phyloP scores from a whole-genome alignment of 1,140 invertebrate species.

The Achroia grisella region DNA sequence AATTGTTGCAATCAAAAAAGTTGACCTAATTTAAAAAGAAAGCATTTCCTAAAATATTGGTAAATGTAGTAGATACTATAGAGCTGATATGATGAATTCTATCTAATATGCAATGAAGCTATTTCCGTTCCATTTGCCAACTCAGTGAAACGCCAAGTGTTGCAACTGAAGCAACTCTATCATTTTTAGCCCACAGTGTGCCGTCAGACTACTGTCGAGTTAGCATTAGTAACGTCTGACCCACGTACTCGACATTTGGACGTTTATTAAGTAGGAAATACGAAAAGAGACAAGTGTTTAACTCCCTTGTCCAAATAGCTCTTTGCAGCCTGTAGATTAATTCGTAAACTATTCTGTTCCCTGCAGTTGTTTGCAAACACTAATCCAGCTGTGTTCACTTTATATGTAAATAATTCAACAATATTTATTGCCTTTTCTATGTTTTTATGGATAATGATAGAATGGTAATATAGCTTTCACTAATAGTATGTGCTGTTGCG shows the following conservation, averaged over 20 bases:
- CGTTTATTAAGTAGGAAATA: constrained; percentile 55
- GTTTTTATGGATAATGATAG: too few relatives aligned
- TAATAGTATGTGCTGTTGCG: too few relatives aligned
- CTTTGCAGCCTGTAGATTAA: constrained; percentile 8
- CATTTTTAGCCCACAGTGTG: constrained; percentile 41
- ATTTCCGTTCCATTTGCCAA: constrained; percentile 1
- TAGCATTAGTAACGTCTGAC: constrained; percentile 36
- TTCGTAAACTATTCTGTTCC: background rate
- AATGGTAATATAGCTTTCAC: too few relatives aligned
- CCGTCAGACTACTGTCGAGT: constrained; percentile 48
- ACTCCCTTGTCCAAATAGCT: constrained; percentile 15
- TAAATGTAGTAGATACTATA: background rate
- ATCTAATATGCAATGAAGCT: background rate
- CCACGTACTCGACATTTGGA: constrained; percentile 25
- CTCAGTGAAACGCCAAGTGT: constrained; percentile 17
- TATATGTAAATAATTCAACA: too few relatives aligned
- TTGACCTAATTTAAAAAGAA: too few relatives aligned
- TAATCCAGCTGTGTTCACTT: too few relatives aligned
- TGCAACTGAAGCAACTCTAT: constrained; percentile 28
- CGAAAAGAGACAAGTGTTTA: constrained; percentile 21
- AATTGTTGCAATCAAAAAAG: too few relatives aligned
- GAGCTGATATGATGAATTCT: background rate
- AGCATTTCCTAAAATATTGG: background rate
- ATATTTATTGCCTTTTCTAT: too few relatives aligned
- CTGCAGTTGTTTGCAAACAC: too few relatives aligned